Percentiles rank a stretch among this genome's conserved stretches.
These are phyloP conservation scores for Hyphantria cunea DNA, from an alignment of 1,140 invertebrate genomes.

Conservation along the genomic window DNA sequence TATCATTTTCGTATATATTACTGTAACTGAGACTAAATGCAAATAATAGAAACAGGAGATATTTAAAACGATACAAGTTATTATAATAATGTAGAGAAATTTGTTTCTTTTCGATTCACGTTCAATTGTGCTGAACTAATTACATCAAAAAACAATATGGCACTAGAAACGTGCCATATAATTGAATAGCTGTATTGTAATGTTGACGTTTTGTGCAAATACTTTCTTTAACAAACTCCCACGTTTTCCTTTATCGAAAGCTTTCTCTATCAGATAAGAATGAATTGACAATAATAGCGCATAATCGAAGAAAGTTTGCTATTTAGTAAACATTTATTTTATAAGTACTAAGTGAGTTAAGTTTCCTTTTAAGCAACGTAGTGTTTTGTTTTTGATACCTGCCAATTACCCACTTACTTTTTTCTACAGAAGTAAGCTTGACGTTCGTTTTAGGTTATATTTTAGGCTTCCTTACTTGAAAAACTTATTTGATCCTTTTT, in stretches of 20 bases:
- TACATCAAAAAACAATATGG: slow-evolving; percentile 45
- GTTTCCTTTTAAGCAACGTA: no score
- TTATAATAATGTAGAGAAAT: slow-evolving; percentile 22
- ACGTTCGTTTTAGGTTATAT: no score
- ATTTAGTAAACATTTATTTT: slow-evolving; percentile 9
- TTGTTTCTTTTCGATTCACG: slow-evolving; percentile 21
- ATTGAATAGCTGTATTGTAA: slow-evolving; percentile 53
- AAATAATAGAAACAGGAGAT: slow-evolving; percentile 1
- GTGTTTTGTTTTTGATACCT: no score
- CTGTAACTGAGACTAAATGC: slow-evolving; percentile 8
- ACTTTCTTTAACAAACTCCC: slow-evolving; percentile 68
- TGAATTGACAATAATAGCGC: slow-evolving; percentile 52
- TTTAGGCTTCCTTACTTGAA: no score
- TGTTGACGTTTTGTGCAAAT: slow-evolving; percentile 50
- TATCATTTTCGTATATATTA: slow-evolving; percentile 4
- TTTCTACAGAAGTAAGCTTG: no score
- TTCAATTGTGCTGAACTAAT: slow-evolving; percentile 30
- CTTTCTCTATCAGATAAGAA: slow-evolving; percentile 69
- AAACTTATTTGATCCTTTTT: no score
- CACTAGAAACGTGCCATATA: slow-evolving; percentile 59
- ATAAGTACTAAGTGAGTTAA: not conserved
- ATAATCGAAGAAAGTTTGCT: slow-evolving; percentile 47
- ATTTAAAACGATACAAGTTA: slow-evolving; percentile 9
- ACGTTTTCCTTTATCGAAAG: slow-evolving; percentile 72
- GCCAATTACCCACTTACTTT: no score